A percentile compares a stretch with the other conserved stretches of the same genome.
Evolutionary conservation across 2,797 vertebrate species (phyloP).

Genomic region (Nyctibius grandis): DNA sequence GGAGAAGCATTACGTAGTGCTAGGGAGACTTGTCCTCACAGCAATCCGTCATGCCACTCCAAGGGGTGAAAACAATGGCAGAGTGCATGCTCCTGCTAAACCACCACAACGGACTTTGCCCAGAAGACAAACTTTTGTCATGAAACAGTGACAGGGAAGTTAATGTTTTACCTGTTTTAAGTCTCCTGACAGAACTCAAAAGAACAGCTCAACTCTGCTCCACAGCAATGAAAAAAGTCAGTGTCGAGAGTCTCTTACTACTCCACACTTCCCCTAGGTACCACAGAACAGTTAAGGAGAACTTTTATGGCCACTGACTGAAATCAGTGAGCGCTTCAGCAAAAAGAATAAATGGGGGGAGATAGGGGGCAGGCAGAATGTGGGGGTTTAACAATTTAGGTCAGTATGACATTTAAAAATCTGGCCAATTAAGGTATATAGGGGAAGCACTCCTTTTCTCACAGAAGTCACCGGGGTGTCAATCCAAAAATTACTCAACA

Average conservation of each 20-base stretch:
- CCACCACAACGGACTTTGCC: background rate
- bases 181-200: background rate
- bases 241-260: background rate
- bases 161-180: constrained; percentile 31
- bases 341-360: background rate
- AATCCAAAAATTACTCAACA: background rate
- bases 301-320: background rate
- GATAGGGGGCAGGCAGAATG: background rate
- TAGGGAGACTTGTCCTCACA: background rate
- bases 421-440: background rate
- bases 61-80: background rate
- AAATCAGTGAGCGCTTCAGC: background rate
- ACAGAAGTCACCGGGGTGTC: background rate
- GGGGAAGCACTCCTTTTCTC: background rate
- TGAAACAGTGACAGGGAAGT: background rate
- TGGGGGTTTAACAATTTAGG: background rate
- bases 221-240: background rate
- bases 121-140: background rate
- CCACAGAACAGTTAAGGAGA: background rate
- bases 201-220: background rate
- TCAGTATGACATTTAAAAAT: background rate
- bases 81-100: background rate
- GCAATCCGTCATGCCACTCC: background rate
- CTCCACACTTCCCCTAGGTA: background rate
- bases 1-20: background rate